Conservation (phyloP, 53 echinoderm and acorn worm genomes). For the Mesocentrotus franciscanus region DNA sequence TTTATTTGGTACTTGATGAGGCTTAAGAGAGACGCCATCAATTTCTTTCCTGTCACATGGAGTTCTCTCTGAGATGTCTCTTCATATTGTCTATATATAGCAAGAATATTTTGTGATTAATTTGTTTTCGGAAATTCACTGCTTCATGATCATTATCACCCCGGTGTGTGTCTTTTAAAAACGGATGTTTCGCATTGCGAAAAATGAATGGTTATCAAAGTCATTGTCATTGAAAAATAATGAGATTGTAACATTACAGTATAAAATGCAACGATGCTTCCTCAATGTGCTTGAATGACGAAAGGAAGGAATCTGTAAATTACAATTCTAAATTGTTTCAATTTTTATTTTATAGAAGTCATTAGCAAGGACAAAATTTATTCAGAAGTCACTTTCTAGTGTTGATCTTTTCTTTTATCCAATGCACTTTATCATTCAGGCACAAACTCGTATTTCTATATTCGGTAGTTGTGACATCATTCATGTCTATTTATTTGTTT, state of each 20-base stretch:
- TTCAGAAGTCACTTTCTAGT: too few relatives aligned
- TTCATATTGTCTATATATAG: not conserved
- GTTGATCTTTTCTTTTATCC: too few relatives aligned
- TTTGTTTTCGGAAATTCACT: not conserved
- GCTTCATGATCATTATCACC: not conserved
- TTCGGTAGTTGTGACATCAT: too few relatives aligned
- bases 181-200: not conserved
- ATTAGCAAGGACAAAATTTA: too few relatives aligned
- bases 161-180: not conserved
- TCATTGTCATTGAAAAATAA: not conserved
- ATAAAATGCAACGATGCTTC: not conserved
- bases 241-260: not conserved
- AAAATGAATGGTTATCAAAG: not conserved
- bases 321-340: too few relatives aligned
- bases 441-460: too few relatives aligned
- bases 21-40: not conserved
- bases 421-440: too few relatives aligned
- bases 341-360: too few relatives aligned
- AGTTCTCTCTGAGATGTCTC: slow-evolving; percentile 1
- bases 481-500: too few relatives aligned
- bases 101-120: not conserved
- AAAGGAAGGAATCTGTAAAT: too few relatives aligned
- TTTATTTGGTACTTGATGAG: slow-evolving; percentile 7
- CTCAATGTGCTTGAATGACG: not conserved
- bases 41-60: not conserved